A percentile compares a stretch with the other conserved stretches of the same genome.
Conservation (phyloP, 2,888 invertebrate species). For the Lissonota sp. region DNA sequence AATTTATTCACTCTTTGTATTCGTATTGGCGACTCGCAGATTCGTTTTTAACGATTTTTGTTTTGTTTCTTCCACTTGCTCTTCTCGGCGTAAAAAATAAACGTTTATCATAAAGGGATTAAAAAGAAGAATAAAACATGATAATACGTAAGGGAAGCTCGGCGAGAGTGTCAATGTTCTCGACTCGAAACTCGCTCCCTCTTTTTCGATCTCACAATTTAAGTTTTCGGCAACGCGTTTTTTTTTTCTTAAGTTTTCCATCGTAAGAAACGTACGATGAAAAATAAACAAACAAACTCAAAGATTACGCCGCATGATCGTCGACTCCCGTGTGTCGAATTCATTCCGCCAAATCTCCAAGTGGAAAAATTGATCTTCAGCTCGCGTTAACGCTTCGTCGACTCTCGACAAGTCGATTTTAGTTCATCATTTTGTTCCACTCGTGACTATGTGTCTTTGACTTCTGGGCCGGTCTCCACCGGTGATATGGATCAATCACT, state of each 20-base stretch:
- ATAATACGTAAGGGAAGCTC: constrained; percentile 46
- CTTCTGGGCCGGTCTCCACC: constrained; percentile 76
- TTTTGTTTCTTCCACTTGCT: neutral
- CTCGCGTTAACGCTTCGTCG: constrained; percentile 44
- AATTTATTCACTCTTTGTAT: too few relatives aligned
- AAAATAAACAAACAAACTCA: constrained; percentile 10
- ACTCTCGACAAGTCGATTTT: constrained; percentile 57
- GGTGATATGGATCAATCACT: constrained; percentile 81
- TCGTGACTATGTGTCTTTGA: constrained; percentile 64
- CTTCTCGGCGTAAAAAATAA: constrained; percentile 1
- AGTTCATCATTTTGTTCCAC: constrained; percentile 66
- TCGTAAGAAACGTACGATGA: neutral
- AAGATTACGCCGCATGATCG: constrained; percentile 10
- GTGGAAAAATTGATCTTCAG: constrained; percentile 40
- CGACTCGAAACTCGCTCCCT: constrained; percentile 35
- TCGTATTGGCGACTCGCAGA: constrained; percentile 1
- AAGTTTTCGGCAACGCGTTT: constrained; percentile 7
- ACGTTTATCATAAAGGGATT: neutral
- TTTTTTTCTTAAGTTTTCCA: constrained; percentile 16
- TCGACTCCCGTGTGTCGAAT: constrained; percentile 35
- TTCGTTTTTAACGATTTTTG: neutral
- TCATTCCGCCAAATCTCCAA: constrained; percentile 24
- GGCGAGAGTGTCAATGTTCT: constrained; percentile 39
- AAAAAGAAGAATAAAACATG: constrained; percentile 49
- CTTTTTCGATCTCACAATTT: constrained; percentile 30